Evolutionary conservation across 2,113 vertebrate species (phyloP).

Genomic region (Microcebus ravelobensis): DNA sequence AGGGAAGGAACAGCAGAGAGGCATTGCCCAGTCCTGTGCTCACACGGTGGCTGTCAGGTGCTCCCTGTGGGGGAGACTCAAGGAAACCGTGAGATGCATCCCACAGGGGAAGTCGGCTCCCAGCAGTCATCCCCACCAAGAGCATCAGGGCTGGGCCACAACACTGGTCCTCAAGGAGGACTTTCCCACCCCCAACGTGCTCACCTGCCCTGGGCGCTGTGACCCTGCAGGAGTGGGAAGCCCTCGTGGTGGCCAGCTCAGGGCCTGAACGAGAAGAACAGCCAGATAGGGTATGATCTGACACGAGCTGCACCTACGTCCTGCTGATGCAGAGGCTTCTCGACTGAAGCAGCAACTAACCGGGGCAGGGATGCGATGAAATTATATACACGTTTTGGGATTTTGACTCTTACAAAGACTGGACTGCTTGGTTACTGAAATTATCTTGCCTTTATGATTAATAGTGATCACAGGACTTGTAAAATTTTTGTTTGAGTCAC

Average conservation of each 20-base stretch:
- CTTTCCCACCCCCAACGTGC: fast-evolving
- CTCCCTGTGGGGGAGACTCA: not conserved
- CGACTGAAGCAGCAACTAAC: not conserved
- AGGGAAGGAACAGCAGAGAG: not conserved
- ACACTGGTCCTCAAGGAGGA: not conserved
- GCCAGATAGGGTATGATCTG: no score
- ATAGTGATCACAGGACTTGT: not conserved
- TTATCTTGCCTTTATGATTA: not conserved
- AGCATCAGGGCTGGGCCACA: fast-evolving
- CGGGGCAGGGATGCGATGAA: not conserved
- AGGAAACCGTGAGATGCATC: not conserved
- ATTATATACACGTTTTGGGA: not conserved
- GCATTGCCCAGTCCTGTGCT: not conserved
- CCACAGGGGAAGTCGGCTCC: not conserved
- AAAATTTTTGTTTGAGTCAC: not conserved
- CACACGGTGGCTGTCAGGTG: not conserved
- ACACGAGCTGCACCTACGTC: no score
- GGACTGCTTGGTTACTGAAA: not conserved
- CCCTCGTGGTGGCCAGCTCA: not conserved
- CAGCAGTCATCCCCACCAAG: no score
- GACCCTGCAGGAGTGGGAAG: not conserved
- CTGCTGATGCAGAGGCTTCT: not conserved
- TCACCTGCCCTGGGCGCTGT: no score
- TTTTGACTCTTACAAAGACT: not conserved
- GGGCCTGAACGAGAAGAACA: not conserved